Base-by-base conservation (phyloP, 2,888 invertebrate genomes). In the Tachina lurida region DNA sequence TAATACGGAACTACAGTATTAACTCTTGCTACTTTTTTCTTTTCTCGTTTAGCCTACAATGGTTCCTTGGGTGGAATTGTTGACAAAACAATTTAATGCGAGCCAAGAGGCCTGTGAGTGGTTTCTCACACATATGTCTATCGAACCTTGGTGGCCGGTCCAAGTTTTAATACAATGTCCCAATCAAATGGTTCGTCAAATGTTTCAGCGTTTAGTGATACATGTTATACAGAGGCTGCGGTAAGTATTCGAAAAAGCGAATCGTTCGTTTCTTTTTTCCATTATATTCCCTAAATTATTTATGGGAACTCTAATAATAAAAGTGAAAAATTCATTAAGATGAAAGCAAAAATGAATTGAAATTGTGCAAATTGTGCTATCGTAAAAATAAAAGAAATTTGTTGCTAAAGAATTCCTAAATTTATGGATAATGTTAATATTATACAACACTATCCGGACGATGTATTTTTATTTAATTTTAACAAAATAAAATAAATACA, bases 131-230 rank as follows among this genome's bases (percentile, higher is more conserved):
- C 97, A 97, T 91, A 98, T 98, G 98, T 97, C 98, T 0, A 95
- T 96, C 84, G 97, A 98, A 91, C 97, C 97, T 63, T 98, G 98
- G 97, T 98, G 98, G 98, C 98, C 98, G 7, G 96, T 98, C 90
- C 97, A 97, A 94, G 97, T 97, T 89, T 94, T 98, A 91, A 96
- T 98, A 91, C 98, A 98, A 93, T 98, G 98, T 93, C 98, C 98
- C 47, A 98, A 98, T 94, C 98, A 98, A 93, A 98, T 98, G 96
- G 98, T 98, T 84, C 95, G 98, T 88, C 98, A 98, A 94, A 98
- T 98, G 97, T 98, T 98, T 94, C 98, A 98, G 93, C 95, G 98
- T 90, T 95, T 98, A 89, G 97, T 98, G 91, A 97, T 98, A 92
- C 98, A 98, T 93, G 98, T 98, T 87, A 97, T 98, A 93, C 97